phyloP scores from a whole-genome alignment of 2,797 vertebrate species.

The Pelobates cultripes region DNA sequence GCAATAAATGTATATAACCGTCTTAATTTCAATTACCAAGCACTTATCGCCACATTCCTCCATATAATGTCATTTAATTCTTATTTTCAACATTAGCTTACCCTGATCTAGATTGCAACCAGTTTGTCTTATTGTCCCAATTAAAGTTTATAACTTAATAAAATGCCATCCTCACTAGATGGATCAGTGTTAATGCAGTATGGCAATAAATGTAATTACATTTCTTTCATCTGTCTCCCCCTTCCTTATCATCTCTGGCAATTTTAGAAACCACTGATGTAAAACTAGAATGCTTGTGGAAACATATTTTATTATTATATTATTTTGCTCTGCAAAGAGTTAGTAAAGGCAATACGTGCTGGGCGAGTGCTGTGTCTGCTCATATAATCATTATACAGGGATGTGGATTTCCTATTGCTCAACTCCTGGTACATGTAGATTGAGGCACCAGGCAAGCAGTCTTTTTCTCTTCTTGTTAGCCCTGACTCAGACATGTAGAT shows the following conservation, averaged over 20 bases:
- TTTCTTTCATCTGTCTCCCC: slow-evolving; percentile 61
- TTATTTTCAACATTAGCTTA: neutral
- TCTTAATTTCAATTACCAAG: neutral
- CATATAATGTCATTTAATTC: neutral
- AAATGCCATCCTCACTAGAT: slow-evolving; percentile 61
- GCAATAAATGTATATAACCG: slow-evolving; percentile 14
- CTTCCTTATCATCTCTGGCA: slow-evolving; percentile 56
- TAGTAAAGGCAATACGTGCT: neutral
- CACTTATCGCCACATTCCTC: neutral
- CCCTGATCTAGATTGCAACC: slow-evolving; percentile 32
- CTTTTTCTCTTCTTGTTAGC: too few relatives aligned
- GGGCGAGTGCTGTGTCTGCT: slow-evolving; percentile 3
- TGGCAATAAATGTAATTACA: slow-evolving; percentile 63
- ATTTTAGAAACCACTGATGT: slow-evolving; percentile 63
- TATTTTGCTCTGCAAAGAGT: neutral
- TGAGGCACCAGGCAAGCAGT: too few relatives aligned
- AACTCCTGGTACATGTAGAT: too few relatives aligned
- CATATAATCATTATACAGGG: neutral
- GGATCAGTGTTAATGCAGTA: slow-evolving; percentile 66
- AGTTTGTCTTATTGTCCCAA: slow-evolving; percentile 68
- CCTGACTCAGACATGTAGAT: too few relatives aligned
- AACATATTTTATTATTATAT: slow-evolving; percentile 19
- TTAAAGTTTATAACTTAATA: slow-evolving; percentile 67
- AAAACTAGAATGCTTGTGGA: slow-evolving; percentile 58
- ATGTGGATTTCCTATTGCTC: too few relatives aligned